Conservation (phyloP, 1,140 invertebrate species). For the Proctacanthus coquilletti region DNA sequence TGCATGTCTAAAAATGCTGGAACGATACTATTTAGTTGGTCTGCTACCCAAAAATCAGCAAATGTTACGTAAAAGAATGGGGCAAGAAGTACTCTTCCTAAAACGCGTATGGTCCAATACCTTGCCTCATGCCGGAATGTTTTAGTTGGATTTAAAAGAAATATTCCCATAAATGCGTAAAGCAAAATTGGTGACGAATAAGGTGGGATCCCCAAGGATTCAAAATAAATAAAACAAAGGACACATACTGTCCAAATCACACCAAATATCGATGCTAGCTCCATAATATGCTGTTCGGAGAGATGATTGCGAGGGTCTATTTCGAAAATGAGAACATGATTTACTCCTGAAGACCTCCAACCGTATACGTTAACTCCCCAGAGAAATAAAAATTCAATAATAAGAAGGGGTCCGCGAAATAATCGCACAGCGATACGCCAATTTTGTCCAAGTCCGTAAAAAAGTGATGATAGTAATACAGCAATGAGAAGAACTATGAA, state of each 20-base stretch:
- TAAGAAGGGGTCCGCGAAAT: slow-evolving; percentile 66
- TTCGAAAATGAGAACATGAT: slow-evolving; percentile 89
- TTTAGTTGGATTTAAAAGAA: slow-evolving; percentile 65
- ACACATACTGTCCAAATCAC: slow-evolving; percentile 67
- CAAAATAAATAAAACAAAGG: slow-evolving; percentile 50
- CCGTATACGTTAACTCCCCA: slow-evolving; percentile 82
- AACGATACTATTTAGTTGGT: slow-evolving; percentile 91
- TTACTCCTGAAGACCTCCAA: slow-evolving; percentile 65
- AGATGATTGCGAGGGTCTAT: slow-evolving; percentile 78
- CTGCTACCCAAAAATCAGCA: slow-evolving; percentile 99
- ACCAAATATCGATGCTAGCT: slow-evolving; percentile 70
- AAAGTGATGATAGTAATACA: slow-evolving; percentile 52
- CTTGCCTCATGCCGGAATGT: slow-evolving; percentile 64
- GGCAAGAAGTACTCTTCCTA: slow-evolving; percentile 63
- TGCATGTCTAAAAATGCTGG: slow-evolving; percentile 87
- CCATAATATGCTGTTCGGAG: slow-evolving; percentile 75
- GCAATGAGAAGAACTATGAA: slow-evolving; percentile 63
- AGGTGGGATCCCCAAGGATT: slow-evolving; percentile 54
- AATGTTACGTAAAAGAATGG: slow-evolving; percentile 94
- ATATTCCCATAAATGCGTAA: slow-evolving; percentile 50
- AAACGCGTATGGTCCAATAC: slow-evolving; percentile 39
- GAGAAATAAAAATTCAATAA: slow-evolving; percentile 71
- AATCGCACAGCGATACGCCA: slow-evolving; percentile 44
- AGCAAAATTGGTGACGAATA: slow-evolving; percentile 63
- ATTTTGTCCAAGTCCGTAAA: slow-evolving; percentile 20